Conservation (phyloP, 2,113 vertebrate genomes). For the Callospermophilus lateralis region DNA sequence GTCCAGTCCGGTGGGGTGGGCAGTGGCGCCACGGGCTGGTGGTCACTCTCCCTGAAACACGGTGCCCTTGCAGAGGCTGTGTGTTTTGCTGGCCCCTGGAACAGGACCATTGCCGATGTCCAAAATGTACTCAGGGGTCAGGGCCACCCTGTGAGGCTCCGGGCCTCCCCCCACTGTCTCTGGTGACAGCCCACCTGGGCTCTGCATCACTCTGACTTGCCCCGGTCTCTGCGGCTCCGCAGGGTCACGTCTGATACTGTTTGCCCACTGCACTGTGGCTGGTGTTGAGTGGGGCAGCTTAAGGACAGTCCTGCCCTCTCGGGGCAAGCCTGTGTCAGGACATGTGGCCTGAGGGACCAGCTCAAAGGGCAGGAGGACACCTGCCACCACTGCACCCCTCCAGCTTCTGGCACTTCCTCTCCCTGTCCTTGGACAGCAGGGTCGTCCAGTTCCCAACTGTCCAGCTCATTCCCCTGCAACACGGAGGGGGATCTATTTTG, state of each 20-base stretch:
- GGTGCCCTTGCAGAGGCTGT: not conserved
- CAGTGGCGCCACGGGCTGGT: not conserved
- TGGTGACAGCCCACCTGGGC: not conserved
- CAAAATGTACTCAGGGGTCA: not conserved
- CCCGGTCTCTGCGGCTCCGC: fast-evolving
- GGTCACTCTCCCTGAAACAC: too few species aligned
- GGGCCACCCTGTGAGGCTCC: not conserved
- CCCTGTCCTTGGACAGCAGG: not conserved
- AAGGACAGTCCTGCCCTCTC: not conserved
- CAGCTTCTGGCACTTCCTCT: not conserved
- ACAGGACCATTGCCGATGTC: not conserved
- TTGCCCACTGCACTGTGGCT: not conserved
- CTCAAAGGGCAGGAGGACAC: not conserved
- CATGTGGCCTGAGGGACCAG: not conserved
- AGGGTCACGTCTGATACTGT: too few species aligned
- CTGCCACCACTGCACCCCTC: fast-evolving
- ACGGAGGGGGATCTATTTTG: conserved; percentile 84
- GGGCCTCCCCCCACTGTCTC: not conserved
- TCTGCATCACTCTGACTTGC: not conserved
- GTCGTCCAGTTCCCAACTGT: not conserved
- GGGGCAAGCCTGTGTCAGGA: not conserved
- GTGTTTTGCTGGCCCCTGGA: not conserved
- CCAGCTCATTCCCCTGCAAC: conserved; percentile 55
- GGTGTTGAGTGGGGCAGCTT: not conserved
- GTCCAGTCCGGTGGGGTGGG: too few species aligned